Conservation (phyloP, 2,113 vertebrate genomes). For the Zapornia atra region DNA sequence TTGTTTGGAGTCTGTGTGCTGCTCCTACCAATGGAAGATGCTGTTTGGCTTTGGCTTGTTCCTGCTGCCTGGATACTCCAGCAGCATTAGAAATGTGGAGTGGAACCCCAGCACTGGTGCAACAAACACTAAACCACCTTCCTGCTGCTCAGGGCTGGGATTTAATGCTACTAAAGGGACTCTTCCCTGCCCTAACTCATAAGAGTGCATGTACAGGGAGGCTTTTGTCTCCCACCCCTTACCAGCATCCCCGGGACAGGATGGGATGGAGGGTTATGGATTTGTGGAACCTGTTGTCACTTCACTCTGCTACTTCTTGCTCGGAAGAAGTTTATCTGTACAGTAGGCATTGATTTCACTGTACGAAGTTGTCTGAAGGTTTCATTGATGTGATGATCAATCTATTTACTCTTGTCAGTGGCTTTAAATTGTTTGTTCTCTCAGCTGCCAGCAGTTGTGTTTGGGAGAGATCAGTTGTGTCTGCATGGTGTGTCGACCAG, state of each 20-base stretch:
- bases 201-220: neutral
- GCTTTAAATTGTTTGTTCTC: neutral
- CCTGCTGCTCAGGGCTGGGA: neutral
- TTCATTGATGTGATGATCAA: constrained; percentile 16
- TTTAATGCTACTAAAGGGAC: neutral
- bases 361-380: neutral
- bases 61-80: neutral
- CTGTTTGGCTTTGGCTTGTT: neutral
- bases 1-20: neutral
- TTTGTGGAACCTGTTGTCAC: neutral
- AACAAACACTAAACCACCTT: neutral
- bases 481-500: neutral
- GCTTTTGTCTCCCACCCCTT: neutral
- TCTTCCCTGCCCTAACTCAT: neutral
- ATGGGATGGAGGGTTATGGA: neutral
- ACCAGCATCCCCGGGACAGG: neutral
- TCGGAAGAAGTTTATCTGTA: neutral
- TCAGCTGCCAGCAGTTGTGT: neutral
- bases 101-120: neutral
- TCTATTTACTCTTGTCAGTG: neutral
- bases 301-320: neutral
- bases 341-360: neutral
- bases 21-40: neutral
- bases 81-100: neutral
- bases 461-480: too few species aligned